Evolutionary conservation across 2,888 invertebrate species (phyloP).

Genomic region (Fragum whitleyi): DNA sequence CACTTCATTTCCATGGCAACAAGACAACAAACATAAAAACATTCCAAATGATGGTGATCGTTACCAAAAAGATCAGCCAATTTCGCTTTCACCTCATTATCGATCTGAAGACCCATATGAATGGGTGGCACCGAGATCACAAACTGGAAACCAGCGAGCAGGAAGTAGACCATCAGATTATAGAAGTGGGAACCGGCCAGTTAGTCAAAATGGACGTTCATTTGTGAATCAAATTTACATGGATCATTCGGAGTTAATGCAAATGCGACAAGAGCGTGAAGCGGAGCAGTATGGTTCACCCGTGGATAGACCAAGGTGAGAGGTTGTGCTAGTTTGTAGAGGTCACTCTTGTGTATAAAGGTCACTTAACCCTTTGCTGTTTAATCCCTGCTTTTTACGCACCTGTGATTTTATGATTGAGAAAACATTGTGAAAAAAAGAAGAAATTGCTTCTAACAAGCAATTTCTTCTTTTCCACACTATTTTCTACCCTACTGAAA

Average conservation of each 20-base stretch:
- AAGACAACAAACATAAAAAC: constrained; percentile 53
- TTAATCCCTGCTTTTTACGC: no score
- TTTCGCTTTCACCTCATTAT: constrained; percentile 45
- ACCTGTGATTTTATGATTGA: no score
- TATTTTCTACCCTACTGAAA: no score
- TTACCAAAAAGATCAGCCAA: constrained; percentile 28
- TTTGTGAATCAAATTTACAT: constrained; percentile 82
- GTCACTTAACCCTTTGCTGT: no score
- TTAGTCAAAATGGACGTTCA: constrained; percentile 66
- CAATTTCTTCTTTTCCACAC: no score
- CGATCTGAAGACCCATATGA: constrained; percentile 76
- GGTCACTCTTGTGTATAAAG: constrained; percentile 23
- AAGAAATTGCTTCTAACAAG: no score
- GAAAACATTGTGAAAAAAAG: no score
- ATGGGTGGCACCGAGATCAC: constrained; percentile 70
- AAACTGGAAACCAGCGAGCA: constrained; percentile 40
- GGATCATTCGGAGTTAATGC: constrained; percentile 78
- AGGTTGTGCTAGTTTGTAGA: constrained; percentile 15
- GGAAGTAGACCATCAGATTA: constrained; percentile 42
- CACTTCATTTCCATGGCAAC: constrained; percentile 50
- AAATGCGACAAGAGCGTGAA: constrained; percentile 59
- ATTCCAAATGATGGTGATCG: constrained; percentile 53
- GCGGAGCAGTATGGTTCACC: constrained; percentile 67
- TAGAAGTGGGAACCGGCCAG: constrained; percentile 37
- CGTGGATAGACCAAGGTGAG: constrained; percentile 76